Conservation (phyloP, 2,797 vertebrate genomes). For the Anguilla megastoma region DNA sequence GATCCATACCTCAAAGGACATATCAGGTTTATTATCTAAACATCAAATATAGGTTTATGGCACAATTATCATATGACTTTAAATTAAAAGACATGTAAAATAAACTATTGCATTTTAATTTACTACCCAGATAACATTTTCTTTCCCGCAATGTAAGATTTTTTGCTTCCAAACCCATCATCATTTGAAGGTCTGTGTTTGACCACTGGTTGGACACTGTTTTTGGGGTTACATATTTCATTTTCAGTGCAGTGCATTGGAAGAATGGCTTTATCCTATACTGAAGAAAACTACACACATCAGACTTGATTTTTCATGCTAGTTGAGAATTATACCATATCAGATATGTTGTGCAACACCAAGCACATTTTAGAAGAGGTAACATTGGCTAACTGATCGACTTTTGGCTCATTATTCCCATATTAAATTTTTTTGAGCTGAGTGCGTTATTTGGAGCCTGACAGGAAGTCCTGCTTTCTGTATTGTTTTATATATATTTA, state of each 20-base stretch:
- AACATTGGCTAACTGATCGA: not conserved
- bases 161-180: not conserved
- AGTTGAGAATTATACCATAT: not conserved
- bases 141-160: too few species aligned
- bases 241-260: not conserved
- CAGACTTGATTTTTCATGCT: not conserved
- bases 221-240: not conserved
- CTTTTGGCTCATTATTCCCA: not conserved
- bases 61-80: too few species aligned
- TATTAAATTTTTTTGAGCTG: not conserved
- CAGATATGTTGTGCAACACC: not conserved
- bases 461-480: not conserved
- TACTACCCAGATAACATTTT: too few species aligned
- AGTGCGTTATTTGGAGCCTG: not conserved
- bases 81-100: too few species aligned
- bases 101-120: too few species aligned
- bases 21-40: too few species aligned
- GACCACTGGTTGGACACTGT: not conserved
- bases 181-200: not conserved
- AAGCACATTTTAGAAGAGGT: not conserved
- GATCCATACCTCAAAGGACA: too few species aligned
- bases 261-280: not conserved
- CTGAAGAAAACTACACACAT: not conserved
- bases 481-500: not conserved
- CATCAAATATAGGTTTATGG: too few species aligned